Base-by-base conservation (phyloP, 2,797 vertebrate species). In the Parambassis ranga region DNA sequence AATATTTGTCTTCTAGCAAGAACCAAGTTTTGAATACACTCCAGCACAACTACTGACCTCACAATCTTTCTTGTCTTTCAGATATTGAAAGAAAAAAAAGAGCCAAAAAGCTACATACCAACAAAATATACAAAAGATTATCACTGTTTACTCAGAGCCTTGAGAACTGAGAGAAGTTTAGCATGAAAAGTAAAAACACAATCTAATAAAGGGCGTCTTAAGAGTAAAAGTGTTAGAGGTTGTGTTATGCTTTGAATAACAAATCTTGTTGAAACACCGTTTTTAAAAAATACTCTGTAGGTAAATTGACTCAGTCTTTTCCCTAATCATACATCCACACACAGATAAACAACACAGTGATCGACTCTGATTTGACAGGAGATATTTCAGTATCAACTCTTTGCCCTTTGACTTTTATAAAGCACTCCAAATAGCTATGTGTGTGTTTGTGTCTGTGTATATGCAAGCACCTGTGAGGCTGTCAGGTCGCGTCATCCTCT, bases 401-500 rank as follows among this genome's bases (percentile, higher is more conserved):
- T 23, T 27, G 44, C 37, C 16, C 18, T 31, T 20, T 8, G 13
- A 31, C 6, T 13, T 66, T 30, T 35, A 0, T 31, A 15, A 50
- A 49, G 41, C 18, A 47, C 23, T 10, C 2, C 35, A 47, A 16
- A 30, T 26, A 48, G 31, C 7, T 44, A 37, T 50, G 7, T 37
- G 44, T 56, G 18, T 20, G 43, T 57, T 33, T 50, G 36, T 55
- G 38, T 48, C 36, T 57, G 68, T 53, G 49, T 68, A 41, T 50
- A 7, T 19, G 65, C 13, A 24, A 20, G 43, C 52, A 99, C 97
- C 97, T 85, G 96, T 91, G 65, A 99, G 93, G 92, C 94, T 97
- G 52, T 98, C 96, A 6, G 96, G 96, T 42, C 95, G 91, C 5
- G 93, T 91, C 95, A 98, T 98, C 79, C 94, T 95, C 89, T 98